Percentiles rank a stretch among this genome's conserved stretches.
Conservation (phyloP, 2,797 vertebrate genomes). For the Sternotherus odoratus region DNA sequence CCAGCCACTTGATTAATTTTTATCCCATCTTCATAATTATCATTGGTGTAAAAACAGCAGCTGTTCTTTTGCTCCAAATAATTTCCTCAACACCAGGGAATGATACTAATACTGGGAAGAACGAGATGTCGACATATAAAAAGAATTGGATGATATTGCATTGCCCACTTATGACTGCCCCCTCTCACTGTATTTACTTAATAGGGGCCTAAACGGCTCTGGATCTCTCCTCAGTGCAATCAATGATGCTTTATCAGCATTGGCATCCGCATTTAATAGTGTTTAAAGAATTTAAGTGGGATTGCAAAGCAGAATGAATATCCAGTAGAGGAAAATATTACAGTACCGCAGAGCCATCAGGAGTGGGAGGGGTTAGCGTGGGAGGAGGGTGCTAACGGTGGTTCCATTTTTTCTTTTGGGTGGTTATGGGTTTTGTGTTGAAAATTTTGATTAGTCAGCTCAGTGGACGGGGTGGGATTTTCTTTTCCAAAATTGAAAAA, state of each 20-base stretch:
- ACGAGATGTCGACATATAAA: slow-evolving; percentile 36
- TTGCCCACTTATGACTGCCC: slow-evolving; percentile 17
- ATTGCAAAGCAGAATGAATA: background rate
- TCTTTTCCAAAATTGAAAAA: background rate
- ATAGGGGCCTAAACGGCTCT: background rate
- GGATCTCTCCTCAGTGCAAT: background rate
- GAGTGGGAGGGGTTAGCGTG: accelerated
- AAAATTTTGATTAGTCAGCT: accelerated
- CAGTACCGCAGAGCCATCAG: no score
- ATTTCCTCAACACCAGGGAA: background rate
- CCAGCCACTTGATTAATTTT: slow-evolving; percentile 37
- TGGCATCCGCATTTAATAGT: background rate
- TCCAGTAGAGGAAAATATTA: background rate
- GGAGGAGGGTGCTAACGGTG: background rate
- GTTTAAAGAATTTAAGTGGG: background rate
- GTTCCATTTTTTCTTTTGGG: background rate
- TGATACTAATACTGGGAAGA: background rate
- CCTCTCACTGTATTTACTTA: slow-evolving; percentile 2
- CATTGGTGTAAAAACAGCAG: slow-evolving; percentile 18
- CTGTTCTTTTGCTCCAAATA: background rate
- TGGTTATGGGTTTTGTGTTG: background rate
- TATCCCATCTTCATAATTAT: slow-evolving; percentile 9
- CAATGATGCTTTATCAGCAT: background rate
- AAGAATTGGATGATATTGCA: slow-evolving; percentile 41
- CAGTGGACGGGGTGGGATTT: background rate